Evolutionary conservation across 2,113 vertebrate genomes (phyloP), one percentile per base, ranked within the genome.

Genomic region (Embiotoca jacksoni): DNA sequence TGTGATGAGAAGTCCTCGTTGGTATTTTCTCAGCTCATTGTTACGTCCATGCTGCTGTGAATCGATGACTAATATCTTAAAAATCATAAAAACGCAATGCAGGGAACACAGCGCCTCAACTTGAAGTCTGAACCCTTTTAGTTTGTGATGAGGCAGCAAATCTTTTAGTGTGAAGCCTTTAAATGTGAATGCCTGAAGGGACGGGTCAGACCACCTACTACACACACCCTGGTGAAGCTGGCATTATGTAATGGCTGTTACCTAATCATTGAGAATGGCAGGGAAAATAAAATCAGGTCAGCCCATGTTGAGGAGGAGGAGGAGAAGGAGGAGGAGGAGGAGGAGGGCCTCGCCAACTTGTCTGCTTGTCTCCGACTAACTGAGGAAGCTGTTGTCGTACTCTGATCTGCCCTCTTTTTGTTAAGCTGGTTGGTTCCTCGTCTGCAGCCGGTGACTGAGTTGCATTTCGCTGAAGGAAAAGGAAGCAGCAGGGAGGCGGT

Each of bases 221-320:
- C 75, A 84, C 88, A 86, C 91, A 88, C 61, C 90, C 83, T 55
- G 65, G 66, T 85, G 78, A 78, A 79, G 86, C 68, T 72, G 64
- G 62, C 72, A 83, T 95, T 95, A 93, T 93, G 92, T 93, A 94
- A 95, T 61, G 36, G 16, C 59, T 81, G 92, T 94, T 95, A 94
- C 88, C 85, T 94, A 95, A 94, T 91, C 79, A 73, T 53, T 53
- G 65, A 90, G 88, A 88, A 61, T 52, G 80, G 82, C 74, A 83
- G 65, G 37, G 68, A 62, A 63, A 71, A 23, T n/a, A 78, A 90
- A 93, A 94, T 81, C 86, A 93, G 93, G 91, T 91, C 91, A 90
- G 77, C 66, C 83, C 61, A 57, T 82, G 72, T 74, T 37, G 55
- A 75, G 46, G 67, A 13, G 41, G 41, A 44, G 41, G 41, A 44